Percentiles rank a stretch among this genome's conserved stretches.
These are phyloP conservation scores for Psephotus haematonotus DNA, from an alignment of 2,113 vertebrate genomes.

Conservation along the genomic window DNA sequence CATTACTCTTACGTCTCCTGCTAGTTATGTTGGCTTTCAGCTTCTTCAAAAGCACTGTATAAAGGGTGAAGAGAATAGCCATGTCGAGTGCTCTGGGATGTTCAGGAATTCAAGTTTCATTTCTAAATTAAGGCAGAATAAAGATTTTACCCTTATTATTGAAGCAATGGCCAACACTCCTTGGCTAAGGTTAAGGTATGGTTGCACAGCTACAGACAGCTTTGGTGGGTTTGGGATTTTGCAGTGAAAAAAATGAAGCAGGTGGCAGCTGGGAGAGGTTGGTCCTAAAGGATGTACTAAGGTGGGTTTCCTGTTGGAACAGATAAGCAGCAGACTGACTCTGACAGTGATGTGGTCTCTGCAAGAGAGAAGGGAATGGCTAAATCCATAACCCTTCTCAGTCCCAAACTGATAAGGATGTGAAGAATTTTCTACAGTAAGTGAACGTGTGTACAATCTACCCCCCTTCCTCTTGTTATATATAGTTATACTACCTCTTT, in stretches of 20 bases:
- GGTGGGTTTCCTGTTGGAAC: not conserved
- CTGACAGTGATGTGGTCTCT: not conserved
- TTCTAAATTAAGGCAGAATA: not conserved
- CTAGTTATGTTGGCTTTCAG: not conserved
- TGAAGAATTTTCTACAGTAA: not conserved
- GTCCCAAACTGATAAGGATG: not conserved
- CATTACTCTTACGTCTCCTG: not conserved
- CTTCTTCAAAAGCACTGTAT: not conserved
- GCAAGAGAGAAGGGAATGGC: not conserved
- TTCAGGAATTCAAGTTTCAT: not conserved
- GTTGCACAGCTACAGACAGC: not conserved
- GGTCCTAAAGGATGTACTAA: not conserved
- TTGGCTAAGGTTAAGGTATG: not conserved
- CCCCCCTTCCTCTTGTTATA: not conserved
- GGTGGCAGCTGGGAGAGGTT: not conserved
- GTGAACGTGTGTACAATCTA: not conserved
- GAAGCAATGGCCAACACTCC: not conserved
- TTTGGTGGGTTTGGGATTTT: not conserved
- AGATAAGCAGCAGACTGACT: not conserved
- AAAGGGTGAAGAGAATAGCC: not conserved
- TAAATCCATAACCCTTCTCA: not conserved
- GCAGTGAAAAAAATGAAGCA: not conserved
- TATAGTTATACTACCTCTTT: constrained; percentile 5
- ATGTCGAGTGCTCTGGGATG: not conserved
- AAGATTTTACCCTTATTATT: not conserved